Evolutionary conservation across 2,888 invertebrate genomes (phyloP).

Genomic region (Phymatocera aterrima): DNA sequence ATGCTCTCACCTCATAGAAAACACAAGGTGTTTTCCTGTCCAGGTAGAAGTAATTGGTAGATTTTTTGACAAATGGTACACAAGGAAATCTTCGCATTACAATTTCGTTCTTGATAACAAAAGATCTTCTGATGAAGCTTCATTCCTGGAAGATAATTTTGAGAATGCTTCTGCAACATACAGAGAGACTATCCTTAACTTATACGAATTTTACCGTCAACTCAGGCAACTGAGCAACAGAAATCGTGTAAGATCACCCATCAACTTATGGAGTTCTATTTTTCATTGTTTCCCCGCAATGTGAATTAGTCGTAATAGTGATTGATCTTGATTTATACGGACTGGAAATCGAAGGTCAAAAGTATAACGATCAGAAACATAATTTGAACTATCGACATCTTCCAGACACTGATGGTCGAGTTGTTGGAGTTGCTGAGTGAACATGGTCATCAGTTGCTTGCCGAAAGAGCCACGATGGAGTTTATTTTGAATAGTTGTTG

Average conservation of each 20-base stretch:
- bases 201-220: conserved; percentile 52
- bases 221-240: conserved; percentile 45
- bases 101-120: background rate
- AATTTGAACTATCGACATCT: background rate
- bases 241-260: conserved; percentile 49
- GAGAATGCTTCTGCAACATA: conserved; percentile 47
- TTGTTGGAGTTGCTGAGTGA: conserved; percentile 50
- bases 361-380: too few species aligned
- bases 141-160: conserved; percentile 42
- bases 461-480: conserved; percentile 38
- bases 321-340: too few species aligned
- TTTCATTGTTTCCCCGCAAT: background rate
- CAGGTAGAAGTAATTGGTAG: conserved; percentile 48
- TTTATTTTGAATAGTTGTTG: conserved; percentile 50
- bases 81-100: conserved; percentile 40
- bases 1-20: conserved; percentile 38
- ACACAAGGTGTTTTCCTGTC: conserved; percentile 53
- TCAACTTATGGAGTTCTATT: background rate
- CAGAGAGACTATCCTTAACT: conserved; percentile 35
- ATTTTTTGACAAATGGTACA: conserved; percentile 54
- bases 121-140: background rate
- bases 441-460: conserved; percentile 45
- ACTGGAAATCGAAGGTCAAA: too few species aligned
- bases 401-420: conserved; percentile 50
- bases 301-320: too few species aligned